Percentiles rank a stretch among this genome's conserved stretches.
Conservation (phyloP, 2,113 vertebrate genomes). For the Saimiri boliviensis region DNA sequence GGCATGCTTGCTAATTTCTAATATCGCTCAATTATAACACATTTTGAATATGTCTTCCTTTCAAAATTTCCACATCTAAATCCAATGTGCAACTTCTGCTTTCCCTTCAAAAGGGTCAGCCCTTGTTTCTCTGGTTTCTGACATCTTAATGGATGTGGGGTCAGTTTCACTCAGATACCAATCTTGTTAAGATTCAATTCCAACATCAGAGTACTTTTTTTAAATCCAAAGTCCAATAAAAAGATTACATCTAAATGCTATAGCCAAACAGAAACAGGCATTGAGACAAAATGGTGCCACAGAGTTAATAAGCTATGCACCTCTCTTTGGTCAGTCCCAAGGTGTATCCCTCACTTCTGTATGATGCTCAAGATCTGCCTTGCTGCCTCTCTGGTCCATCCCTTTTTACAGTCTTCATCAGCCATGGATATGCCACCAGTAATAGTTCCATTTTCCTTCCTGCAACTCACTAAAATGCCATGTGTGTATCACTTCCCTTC, state of each 20-base stretch:
- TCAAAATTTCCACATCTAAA: neutral
- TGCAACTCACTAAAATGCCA: neutral
- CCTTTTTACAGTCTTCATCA: neutral
- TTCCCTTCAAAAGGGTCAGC: slow-evolving; percentile 28
- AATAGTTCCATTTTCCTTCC: neutral
- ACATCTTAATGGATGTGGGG: slow-evolving; percentile 51
- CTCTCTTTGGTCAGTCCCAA: neutral
- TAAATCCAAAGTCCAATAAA: slow-evolving; percentile 36
- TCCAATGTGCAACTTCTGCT: neutral
- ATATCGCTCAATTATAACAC: neutral
- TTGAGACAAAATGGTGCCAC: neutral
- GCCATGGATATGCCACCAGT: neutral
- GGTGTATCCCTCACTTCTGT: rapidly evolving
- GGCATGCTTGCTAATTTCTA: slow-evolving; percentile 1
- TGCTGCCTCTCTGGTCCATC: neutral
- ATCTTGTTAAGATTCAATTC: slow-evolving; percentile 50
- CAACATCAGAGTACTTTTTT: neutral
- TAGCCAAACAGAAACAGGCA: neutral
- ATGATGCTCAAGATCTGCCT: neutral
- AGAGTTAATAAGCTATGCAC: neutral
- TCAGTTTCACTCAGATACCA: slow-evolving; percentile 35
- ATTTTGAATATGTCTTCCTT: neutral
- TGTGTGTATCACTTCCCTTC: neutral
- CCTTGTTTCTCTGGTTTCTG: slow-evolving; percentile 36
- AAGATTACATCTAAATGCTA: neutral